A percentile compares a stretch with the other conserved stretches of the same genome.
These are phyloP conservation scores for Zygaena filipendulae DNA, from an alignment of 2,888 invertebrate genomes.

Conservation along the genomic window DNA sequence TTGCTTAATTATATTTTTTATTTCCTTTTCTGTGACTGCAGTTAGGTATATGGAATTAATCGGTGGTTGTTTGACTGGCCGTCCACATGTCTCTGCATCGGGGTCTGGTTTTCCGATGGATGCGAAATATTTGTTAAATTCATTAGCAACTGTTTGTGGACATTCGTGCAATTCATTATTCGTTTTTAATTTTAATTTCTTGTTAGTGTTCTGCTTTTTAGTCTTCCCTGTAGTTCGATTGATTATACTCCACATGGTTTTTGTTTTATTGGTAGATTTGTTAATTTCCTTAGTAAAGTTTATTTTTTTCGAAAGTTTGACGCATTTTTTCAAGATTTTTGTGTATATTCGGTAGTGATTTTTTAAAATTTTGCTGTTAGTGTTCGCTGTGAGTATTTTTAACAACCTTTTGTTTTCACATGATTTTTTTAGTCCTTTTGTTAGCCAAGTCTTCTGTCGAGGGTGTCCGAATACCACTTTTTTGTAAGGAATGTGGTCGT, in stretches of 20 bases:
- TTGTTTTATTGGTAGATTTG: neutral
- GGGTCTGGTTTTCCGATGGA: too few species aligned
- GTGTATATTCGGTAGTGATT: neutral
- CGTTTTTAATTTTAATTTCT: too few species aligned
- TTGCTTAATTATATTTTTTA: too few species aligned
- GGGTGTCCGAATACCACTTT: neutral
- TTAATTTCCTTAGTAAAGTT: neutral
- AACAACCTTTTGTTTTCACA: conserved; percentile 3
- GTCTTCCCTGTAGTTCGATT: too few species aligned
- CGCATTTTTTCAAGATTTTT: conserved; percentile 2
- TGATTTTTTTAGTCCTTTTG: conserved; percentile 3
- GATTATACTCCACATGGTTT: too few species aligned
- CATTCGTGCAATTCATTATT: too few species aligned
- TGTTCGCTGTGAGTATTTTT: neutral
- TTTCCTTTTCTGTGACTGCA: conserved; percentile 2
- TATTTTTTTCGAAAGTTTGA: conserved; percentile 2
- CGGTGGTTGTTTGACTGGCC: neutral
- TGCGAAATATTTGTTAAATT: too few species aligned
- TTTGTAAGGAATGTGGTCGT: conserved; percentile 1
- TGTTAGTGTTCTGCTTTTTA: too few species aligned
- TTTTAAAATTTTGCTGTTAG: neutral
- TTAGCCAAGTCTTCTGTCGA: conserved; percentile 1
- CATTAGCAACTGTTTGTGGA: too few species aligned
- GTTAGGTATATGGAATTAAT: conserved; percentile 3
- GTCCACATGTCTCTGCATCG: too few species aligned